Conservation (phyloP, 1,140 invertebrate genomes). For the Maconellicoccus hirsutus region DNA sequence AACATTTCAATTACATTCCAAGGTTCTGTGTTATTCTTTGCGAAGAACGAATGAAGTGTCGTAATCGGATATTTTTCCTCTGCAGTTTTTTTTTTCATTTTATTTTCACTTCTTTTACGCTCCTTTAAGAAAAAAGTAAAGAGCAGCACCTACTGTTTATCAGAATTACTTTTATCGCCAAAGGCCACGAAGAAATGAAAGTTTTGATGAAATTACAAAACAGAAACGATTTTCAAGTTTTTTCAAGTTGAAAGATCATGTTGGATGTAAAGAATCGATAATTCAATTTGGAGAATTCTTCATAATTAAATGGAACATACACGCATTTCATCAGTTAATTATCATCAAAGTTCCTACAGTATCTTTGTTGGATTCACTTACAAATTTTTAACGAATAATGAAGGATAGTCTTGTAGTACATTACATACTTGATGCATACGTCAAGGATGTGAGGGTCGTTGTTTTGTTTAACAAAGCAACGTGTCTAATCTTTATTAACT, state of each 20-base stretch:
- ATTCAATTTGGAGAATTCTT: background rate
- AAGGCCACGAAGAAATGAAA: background rate
- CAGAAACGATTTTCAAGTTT: too few species aligned
- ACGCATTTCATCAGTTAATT: background rate
- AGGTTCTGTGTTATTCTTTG: background rate
- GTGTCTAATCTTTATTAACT: background rate
- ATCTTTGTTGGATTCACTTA: too few species aligned
- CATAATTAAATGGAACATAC: background rate
- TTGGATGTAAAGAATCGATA: background rate
- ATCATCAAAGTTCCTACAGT: too few species aligned
- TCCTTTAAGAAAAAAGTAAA: background rate
- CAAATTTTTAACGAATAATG: too few species aligned
- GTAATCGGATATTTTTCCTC: background rate
- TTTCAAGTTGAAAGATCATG: background rate
- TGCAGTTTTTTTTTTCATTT: background rate
- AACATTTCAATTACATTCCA: slow-evolving; percentile 2
- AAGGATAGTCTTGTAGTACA: too few species aligned
- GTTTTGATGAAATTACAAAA: background rate
- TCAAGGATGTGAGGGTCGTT: background rate
- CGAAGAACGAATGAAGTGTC: background rate
- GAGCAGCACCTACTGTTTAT: background rate
- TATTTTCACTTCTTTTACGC: background rate
- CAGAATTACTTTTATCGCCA: background rate
- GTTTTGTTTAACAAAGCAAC: background rate
- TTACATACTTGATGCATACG: too few species aligned